A percentile compares a stretch with the other conserved stretches of the same genome.
These are phyloP conservation scores for Callospermophilus lateralis DNA, from an alignment of 2,113 vertebrate genomes.

Conservation along the genomic window DNA sequence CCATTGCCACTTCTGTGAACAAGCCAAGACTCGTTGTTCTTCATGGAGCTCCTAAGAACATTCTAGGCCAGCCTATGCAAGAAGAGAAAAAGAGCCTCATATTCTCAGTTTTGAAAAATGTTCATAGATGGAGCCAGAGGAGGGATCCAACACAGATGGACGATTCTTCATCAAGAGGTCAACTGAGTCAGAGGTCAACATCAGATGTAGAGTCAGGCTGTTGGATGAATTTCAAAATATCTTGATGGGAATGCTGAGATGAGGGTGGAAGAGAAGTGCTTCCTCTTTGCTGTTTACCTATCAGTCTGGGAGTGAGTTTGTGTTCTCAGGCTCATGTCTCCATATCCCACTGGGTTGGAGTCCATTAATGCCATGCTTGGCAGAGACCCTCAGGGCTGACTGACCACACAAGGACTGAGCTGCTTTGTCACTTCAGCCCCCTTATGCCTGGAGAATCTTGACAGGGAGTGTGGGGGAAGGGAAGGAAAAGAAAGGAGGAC, in stretches of 20 bases:
- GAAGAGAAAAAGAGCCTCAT: conserved; percentile 32
- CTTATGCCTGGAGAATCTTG: conserved; percentile 33
- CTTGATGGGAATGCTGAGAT: not conserved
- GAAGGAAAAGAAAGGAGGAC: not conserved
- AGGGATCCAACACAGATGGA: conserved; percentile 2
- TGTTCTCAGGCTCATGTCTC: conserved; percentile 16
- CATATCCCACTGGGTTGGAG: not conserved
- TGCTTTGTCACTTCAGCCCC: not conserved
- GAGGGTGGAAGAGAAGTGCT: not conserved
- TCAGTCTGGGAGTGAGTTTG: conserved; percentile 30
- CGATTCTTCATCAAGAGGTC: not conserved
- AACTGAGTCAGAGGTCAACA: not conserved
- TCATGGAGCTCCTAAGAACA: not conserved
- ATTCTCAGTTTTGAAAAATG: conserved; percentile 31
- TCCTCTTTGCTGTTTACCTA: conserved; percentile 48
- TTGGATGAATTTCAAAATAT: not conserved
- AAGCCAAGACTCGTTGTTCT: not conserved
- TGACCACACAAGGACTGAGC: not conserved
- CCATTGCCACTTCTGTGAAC: conserved; percentile 4
- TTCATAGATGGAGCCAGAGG: conserved; percentile 1
- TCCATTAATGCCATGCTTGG: not conserved
- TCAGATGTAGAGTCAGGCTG: not conserved
- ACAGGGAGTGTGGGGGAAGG: not conserved
- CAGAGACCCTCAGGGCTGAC: not conserved
- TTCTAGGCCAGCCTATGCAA: conserved; percentile 13